Conservation (phyloP, 2,888 invertebrate genomes). For the Aphodius sticticus region DNA sequence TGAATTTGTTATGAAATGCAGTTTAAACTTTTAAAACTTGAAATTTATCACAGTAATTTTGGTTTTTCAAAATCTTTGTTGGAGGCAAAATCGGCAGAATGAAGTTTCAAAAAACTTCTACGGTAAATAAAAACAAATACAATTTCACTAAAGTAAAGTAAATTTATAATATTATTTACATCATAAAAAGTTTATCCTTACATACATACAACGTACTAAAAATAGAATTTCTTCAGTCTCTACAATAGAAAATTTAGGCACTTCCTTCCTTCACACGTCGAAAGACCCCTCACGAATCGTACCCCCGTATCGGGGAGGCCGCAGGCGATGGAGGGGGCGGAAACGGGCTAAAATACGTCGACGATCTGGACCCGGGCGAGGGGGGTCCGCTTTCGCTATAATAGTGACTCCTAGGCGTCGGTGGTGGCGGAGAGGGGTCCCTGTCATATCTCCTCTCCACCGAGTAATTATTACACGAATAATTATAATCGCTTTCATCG, state of each 20-base stretch:
- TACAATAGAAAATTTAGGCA: not conserved
- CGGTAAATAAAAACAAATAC: too few species aligned
- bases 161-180: not conserved
- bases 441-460: constrained; percentile 51
- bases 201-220: not conserved
- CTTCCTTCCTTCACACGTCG: not conserved
- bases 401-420: constrained; percentile 78
- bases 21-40: too few species aligned
- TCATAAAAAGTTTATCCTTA: not conserved
- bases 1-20: too few species aligned
- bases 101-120: too few species aligned
- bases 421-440: constrained; percentile 79
- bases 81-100: too few species aligned
- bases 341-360: constrained; percentile 80
- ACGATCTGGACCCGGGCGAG: constrained; percentile 76
- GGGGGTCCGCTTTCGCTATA: constrained; percentile 76
- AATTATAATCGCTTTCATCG: constrained; percentile 85
- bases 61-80: too few species aligned
- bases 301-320: constrained; percentile 64
- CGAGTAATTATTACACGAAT: constrained; percentile 55
- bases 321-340: constrained; percentile 90
- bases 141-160: too few species aligned
- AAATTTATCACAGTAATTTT: too few species aligned
- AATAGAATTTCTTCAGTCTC: not conserved
- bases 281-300: constrained; percentile 50